These are phyloP conservation scores for Orchestes rusci DNA, from an alignment of 2,888 invertebrate genomes.

Conservation along the genomic window DNA sequence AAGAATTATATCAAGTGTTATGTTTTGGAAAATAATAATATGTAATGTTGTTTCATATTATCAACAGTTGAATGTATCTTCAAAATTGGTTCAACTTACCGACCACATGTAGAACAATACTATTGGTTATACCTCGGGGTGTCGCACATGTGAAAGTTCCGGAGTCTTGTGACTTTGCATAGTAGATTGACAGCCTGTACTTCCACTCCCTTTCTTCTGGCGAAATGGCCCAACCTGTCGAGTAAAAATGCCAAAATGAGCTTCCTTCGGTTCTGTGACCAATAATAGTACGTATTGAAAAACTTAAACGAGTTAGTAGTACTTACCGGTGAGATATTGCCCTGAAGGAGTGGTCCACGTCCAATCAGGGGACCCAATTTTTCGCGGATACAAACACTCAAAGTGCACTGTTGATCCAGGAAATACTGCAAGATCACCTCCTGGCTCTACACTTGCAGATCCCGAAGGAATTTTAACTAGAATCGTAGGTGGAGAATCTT, in stretches of 20 bases:
- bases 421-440: constrained; percentile 70
- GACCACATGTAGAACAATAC: constrained; percentile 65
- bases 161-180: constrained; percentile 75
- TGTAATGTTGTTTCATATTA: too few relatives aligned
- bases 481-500: constrained; percentile 77
- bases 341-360: constrained; percentile 77
- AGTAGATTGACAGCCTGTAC: constrained; percentile 73
- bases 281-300: too few relatives aligned
- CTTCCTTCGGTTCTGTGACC: too few relatives aligned
- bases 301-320: too few relatives aligned
- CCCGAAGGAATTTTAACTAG: constrained; percentile 69
- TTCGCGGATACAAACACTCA: constrained; percentile 72
- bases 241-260: background rate
- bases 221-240: constrained; percentile 64
- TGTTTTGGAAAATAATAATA: too few relatives aligned
- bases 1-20: too few relatives aligned
- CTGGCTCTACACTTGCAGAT: constrained; percentile 71
- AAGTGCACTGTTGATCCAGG: constrained; percentile 75
- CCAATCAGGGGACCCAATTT: constrained; percentile 79
- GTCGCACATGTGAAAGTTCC: constrained; percentile 81
- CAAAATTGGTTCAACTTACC: constrained; percentile 50
- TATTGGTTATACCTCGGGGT: constrained; percentile 72
- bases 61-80: too few relatives aligned
- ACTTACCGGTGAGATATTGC: constrained; percentile 67
- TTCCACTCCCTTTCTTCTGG: constrained; percentile 71